Evolutionary conservation across 2,888 invertebrate genomes (phyloP).

Genomic region (Oscheius sp.): DNA sequence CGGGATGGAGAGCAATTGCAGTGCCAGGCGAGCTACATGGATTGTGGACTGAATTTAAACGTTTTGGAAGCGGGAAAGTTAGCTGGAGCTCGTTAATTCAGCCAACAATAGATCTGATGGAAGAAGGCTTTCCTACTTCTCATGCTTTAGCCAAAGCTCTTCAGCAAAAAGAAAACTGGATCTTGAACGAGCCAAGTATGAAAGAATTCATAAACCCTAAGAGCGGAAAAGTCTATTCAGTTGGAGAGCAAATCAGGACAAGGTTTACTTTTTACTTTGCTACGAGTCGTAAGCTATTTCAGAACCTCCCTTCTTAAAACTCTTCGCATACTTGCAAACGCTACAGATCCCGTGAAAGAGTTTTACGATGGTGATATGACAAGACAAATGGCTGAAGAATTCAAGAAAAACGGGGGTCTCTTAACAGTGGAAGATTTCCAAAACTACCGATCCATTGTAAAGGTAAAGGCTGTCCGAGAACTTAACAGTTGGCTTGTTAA

Average conservation of each 20-base stretch:
- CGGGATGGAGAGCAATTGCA: constrained; percentile 66
- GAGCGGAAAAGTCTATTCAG: constrained; percentile 58
- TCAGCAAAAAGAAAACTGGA: constrained; percentile 42
- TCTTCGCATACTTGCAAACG: constrained; percentile 53
- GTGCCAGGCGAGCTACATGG: constrained; percentile 68
- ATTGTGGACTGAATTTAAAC: constrained; percentile 56
- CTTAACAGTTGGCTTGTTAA: too few relatives aligned
- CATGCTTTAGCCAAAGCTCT: constrained; percentile 65
- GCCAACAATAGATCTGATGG: constrained; percentile 67
- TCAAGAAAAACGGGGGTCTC: constrained; percentile 60
- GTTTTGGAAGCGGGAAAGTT: constrained; percentile 58
- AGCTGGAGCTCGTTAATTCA: constrained; percentile 56
- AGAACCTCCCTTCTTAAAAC: constrained; percentile 51
- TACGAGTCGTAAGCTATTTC: constrained; percentile 4
- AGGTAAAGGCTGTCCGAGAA: too few relatives aligned
- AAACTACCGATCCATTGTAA: constrained; percentile 58
- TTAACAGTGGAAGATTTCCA: constrained; percentile 62
- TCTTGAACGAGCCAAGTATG: constrained; percentile 61
- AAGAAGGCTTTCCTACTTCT: constrained; percentile 68
- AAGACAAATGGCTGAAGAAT: constrained; percentile 57
- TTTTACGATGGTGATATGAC: constrained; percentile 62
- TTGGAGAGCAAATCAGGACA: constrained; percentile 67
- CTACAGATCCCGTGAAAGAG: constrained; percentile 55
- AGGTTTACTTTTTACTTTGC: constrained; percentile 23
- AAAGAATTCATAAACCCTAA: constrained; percentile 62